Percentiles rank a stretch among this genome's conserved stretches.
These are phyloP conservation scores for Liparis tanakae DNA, from an alignment of 2,797 vertebrate species.

Conservation along the genomic window DNA sequence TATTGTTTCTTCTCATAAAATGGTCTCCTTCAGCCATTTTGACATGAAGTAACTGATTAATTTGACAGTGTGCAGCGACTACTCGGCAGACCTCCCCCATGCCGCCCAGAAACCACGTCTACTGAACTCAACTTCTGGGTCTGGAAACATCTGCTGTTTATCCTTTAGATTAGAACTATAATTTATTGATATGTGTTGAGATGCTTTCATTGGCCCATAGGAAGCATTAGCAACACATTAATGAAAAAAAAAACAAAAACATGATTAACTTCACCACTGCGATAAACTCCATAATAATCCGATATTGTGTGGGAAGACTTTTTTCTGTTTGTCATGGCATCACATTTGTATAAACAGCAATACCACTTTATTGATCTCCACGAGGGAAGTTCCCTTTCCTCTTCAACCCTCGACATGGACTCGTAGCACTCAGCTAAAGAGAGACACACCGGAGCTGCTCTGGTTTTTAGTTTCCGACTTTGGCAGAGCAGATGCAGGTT, in stretches of 20 bases:
- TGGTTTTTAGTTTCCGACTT: conserved; percentile 23
- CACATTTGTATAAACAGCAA: conserved; percentile 6
- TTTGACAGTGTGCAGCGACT: conserved; percentile 48
- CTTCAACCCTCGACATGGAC: not conserved
- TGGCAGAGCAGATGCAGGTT: conserved; percentile 40
- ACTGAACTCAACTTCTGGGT: not conserved
- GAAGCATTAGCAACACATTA: conserved; percentile 17
- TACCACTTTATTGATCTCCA: not conserved
- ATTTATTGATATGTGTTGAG: conserved; percentile 33
- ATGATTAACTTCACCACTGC: not conserved
- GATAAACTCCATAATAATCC: not conserved
- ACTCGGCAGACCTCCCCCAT: conserved; percentile 18
- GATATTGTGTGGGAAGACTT: not conserved
- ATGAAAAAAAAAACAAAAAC: conserved; percentile 7
- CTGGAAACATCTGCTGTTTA: conserved; percentile 4
- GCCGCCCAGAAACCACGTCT: conserved; percentile 41
- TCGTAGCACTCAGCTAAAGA: conserved; percentile 20
- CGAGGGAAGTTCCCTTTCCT: conserved; percentile 12
- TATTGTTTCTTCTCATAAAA: conserved; percentile 50
- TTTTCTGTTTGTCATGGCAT: conserved; percentile 6
- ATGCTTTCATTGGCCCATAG: conserved; percentile 28
- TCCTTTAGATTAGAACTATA: conserved; percentile 2
- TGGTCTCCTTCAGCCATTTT: conserved; percentile 43
- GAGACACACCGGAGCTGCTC: conserved; percentile 23
- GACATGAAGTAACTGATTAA: conserved; percentile 52